Percentiles rank a stretch among this genome's conserved stretches.
phyloP scores from a whole-genome alignment of 2,113 vertebrate species.

The Saguinus imperator region DNA sequence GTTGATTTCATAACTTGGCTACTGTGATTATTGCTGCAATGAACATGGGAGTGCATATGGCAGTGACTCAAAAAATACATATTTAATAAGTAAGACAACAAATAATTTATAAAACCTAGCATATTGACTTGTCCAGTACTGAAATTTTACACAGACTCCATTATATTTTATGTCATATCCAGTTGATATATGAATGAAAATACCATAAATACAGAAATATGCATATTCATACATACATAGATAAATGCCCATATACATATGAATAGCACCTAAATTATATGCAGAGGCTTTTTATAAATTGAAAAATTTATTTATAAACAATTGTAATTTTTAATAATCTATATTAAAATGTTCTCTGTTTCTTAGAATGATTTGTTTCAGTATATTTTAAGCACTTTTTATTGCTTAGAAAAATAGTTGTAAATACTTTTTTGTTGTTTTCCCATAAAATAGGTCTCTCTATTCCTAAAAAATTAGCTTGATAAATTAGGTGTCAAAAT shows the following conservation, averaged over 20 bases:
- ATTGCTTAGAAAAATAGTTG: neutral
- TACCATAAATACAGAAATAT: neutral
- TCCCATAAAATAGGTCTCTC: neutral
- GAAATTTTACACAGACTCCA: neutral
- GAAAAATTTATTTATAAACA: neutral
- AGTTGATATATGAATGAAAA: neutral
- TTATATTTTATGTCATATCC: neutral
- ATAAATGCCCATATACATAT: neutral
- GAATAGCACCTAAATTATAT: neutral
- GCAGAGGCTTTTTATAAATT: neutral
- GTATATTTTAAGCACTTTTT: neutral
- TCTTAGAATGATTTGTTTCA: neutral
- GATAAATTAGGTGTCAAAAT: neutral
- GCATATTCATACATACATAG: neutral
- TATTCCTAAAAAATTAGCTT: neutral
- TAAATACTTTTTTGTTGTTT: neutral
- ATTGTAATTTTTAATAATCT: neutral
- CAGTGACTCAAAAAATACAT: neutral
- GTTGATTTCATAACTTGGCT: neutral
- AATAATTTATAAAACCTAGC: neutral
- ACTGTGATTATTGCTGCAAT: neutral
- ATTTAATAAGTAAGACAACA: neutral
- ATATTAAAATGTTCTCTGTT: neutral
- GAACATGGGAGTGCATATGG: neutral
- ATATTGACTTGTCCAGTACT: neutral